These are phyloP conservation scores for Bubo bubo DNA, from an alignment of 2,113 vertebrate species.

Conservation along the genomic window DNA sequence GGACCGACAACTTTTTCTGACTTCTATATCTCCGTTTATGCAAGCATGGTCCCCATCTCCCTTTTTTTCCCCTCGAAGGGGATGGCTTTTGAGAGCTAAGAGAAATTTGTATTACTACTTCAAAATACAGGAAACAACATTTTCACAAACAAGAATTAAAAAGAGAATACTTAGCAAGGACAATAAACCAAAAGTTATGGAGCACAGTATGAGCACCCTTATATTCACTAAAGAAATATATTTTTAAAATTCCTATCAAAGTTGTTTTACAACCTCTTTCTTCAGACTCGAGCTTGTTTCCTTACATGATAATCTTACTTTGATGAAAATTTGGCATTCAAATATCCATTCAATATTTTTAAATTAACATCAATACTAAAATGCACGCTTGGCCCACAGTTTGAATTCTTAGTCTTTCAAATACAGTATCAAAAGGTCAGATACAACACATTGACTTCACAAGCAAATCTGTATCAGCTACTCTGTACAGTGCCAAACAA, in stretches of 20 bases:
- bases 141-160: slow-evolving; percentile 45
- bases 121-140: slow-evolving; percentile 53
- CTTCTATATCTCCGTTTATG: slow-evolving; percentile 95
- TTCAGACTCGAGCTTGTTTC: not conserved
- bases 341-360: not conserved
- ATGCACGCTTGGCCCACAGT: not conserved
- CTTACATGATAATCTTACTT: not conserved
- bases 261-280: not conserved
- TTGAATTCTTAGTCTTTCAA: slow-evolving; percentile 4
- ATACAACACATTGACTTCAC: not conserved
- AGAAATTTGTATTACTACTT: slow-evolving; percentile 72
- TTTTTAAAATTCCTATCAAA: not conserved
- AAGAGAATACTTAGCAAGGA: slow-evolving; percentile 28
- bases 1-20: slow-evolving; percentile 93
- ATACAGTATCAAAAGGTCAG: not conserved
- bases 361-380: slow-evolving; percentile 25
- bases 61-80: slow-evolving; percentile 87
- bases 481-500: not conserved
- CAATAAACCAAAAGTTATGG: slow-evolving; percentile 20
- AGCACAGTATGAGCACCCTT: not conserved
- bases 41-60: slow-evolving; percentile 88
- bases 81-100: slow-evolving; percentile 89
- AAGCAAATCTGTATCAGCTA: not conserved
- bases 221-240: not conserved
- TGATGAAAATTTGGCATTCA: not conserved